Base-by-base conservation (phyloP, 2,797 vertebrate species). In the Typhlichthys eigenmanni region DNA sequence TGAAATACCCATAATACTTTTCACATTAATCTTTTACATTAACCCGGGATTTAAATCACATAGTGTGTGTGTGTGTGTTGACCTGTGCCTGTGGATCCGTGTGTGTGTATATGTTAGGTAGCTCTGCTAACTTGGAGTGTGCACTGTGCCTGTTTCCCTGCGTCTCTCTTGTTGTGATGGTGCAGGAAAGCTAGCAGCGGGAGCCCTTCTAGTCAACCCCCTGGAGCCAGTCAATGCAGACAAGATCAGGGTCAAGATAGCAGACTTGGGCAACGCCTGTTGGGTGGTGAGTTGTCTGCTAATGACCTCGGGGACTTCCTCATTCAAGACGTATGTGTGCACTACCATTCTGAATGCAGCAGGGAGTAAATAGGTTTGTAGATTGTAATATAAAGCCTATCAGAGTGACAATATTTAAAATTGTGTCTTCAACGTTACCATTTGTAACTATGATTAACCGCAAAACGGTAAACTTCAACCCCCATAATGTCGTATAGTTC, bases 181-280 rank as follows among this genome's bases (percentile, higher is more conserved):
- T 24, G 58, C 64, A 98, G 96, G 88, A 78, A 99, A 98, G 88
- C 89, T 88, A 62, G 76, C 93, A 82, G 95, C 95, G 82, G 95
- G 95, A 74, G 95, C 93, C 84, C 93, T 98, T 82, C 92, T 99
- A 56, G 86, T 98, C 84, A 99, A 99, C 93, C 98, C 98, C 62
- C 94, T 99, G 83, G 97, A 99, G 80, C 95, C 96, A 79, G 82
- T 94, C 83, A 99, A 99, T 82, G 92, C 95, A 78, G 96, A 98
- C 75, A 95, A 96, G 85, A 95, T 99, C 86, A 95, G 94, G 91
- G 98, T 99, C 89, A 99, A 99, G 94, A 98, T 99, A 71, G 98
- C 98, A 57, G 98, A 99, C 83, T 92, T 99, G 86, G 98, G 98
- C 84, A 99, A 99, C 47, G 97, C 98, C 76, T 99, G 98, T 89